phyloP scores from a whole-genome alignment of 2,113 vertebrate genomes.

The Podarcis raffonei region DNA sequence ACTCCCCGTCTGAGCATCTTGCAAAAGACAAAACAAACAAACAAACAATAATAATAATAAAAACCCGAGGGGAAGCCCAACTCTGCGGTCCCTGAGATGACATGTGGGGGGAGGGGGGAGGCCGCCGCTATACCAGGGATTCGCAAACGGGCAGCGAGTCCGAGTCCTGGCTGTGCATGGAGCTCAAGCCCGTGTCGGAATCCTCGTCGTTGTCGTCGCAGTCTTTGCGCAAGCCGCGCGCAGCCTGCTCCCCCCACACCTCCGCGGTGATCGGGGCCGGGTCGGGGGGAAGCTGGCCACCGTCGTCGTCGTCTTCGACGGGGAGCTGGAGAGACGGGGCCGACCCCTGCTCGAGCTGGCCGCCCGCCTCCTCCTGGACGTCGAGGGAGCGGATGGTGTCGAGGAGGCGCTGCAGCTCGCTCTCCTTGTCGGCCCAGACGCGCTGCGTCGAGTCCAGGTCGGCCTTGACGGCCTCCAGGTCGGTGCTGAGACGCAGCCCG shows the following conservation, averaged over 20 bases:
- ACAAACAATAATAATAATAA: too few relatives aligned
- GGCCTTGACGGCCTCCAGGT: constrained; percentile 84
- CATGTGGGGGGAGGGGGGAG: background rate
- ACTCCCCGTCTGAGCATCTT: background rate
- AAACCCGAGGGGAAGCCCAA: background rate
- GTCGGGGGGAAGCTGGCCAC: background rate
- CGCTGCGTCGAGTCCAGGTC: constrained; percentile 85
- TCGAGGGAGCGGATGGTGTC: constrained; percentile 82
- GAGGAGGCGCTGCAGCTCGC: constrained; percentile 84
- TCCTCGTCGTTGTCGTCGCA: constrained; percentile 83
- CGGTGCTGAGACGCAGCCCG: constrained; percentile 88
- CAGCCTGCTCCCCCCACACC: constrained; percentile 84
- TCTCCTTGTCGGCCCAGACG: constrained; percentile 80
- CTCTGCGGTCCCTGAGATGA: constrained; percentile 12
- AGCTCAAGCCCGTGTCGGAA: constrained; percentile 95
- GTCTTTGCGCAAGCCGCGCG: constrained; percentile 79
- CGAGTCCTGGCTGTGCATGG: constrained; percentile 96
- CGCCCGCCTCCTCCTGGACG: constrained; percentile 42
- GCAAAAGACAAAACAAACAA: background rate
- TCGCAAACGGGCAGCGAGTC: constrained; percentile 87
- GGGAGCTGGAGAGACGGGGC: constrained; percentile 41
- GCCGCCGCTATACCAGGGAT: constrained; percentile 83
- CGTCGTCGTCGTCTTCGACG: constrained; percentile 8
- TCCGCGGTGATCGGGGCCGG: constrained; percentile 8
- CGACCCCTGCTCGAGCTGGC: background rate